Conservation (phyloP, 2,888 invertebrate genomes). For the Cephonodes hylas region DNA sequence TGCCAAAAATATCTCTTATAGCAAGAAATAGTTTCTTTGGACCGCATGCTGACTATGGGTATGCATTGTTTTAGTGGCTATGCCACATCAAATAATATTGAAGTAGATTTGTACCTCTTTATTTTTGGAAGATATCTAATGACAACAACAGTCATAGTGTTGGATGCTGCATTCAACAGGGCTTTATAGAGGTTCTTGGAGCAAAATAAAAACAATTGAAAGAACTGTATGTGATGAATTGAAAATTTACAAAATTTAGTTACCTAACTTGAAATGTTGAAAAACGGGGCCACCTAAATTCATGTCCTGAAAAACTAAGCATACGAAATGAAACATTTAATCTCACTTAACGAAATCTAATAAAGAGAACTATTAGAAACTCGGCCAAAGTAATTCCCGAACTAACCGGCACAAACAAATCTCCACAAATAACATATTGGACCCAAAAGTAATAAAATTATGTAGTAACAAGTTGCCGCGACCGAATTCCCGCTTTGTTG, state of each 20-base stretch:
- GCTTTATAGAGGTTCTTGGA: no score
- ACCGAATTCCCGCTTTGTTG: not conserved
- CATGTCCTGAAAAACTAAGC: not conserved
- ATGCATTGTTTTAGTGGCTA: no score
- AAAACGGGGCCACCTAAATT: not conserved
- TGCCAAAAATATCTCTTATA: no score
- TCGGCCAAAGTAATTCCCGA: not conserved
- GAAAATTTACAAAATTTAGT: not conserved
- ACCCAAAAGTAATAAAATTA: slow-evolving; percentile 5
- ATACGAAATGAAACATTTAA: not conserved
- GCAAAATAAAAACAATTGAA: no score
- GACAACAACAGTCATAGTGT: no score
- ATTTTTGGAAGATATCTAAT: no score
- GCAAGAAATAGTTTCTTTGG: no score
- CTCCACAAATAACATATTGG: slow-evolving; percentile 5
- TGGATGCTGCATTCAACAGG: no score
- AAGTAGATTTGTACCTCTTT: no score
- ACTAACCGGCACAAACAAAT: slow-evolving; percentile 8
- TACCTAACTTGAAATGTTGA: not conserved
- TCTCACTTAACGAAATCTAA: slow-evolving; percentile 1
- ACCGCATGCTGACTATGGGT: no score
- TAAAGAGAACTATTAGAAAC: slow-evolving; percentile 5
- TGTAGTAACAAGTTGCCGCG: not conserved
- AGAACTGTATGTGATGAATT: no score
- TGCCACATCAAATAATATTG: no score